These are phyloP conservation scores for Koerneria pararmatus DNA, from an alignment of 2,888 invertebrate species.

Conservation along the genomic window DNA sequence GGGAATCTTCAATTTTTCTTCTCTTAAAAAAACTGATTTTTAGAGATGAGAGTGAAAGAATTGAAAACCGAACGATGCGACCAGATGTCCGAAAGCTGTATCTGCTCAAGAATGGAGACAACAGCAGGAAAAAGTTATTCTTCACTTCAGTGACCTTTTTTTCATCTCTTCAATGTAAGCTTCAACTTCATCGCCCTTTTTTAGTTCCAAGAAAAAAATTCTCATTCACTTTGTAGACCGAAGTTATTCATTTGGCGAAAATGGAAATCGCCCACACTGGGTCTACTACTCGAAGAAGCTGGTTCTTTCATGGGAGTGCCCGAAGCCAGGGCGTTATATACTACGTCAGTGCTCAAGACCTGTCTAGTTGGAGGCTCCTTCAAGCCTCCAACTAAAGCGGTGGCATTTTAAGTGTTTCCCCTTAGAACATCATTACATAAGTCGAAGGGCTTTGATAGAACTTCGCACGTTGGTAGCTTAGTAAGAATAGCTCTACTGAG, in stretches of 20 bases:
- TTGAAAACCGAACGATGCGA: constrained; percentile 31
- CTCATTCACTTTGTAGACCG: constrained; percentile 2
- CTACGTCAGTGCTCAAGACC: no score
- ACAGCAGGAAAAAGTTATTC: constrained; percentile 33
- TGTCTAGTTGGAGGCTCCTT: no score
- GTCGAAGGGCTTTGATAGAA: no score
- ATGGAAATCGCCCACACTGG: constrained; percentile 38
- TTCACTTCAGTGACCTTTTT: constrained; percentile 25
- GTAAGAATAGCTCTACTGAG: no score
- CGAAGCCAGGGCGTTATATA: no score
- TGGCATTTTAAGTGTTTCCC: no score
- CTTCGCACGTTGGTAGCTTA: no score
- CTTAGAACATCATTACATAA: no score
- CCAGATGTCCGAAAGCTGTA: constrained; percentile 41
- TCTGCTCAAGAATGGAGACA: constrained; percentile 40
- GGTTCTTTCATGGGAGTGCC: constrained; percentile 40
- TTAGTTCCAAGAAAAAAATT: background rate
- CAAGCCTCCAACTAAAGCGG: no score
- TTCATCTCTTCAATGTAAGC: constrained; percentile 25
- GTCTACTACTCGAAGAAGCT: constrained; percentile 39
- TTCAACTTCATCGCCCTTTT: no score
- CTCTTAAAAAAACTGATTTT: no score
- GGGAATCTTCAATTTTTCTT: no score
- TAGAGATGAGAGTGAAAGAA: constrained; percentile 32
- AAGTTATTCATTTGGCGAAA: constrained; percentile 41